phyloP scores from a whole-genome alignment of 2,113 vertebrate species.

The Siniperca chuatsi region DNA sequence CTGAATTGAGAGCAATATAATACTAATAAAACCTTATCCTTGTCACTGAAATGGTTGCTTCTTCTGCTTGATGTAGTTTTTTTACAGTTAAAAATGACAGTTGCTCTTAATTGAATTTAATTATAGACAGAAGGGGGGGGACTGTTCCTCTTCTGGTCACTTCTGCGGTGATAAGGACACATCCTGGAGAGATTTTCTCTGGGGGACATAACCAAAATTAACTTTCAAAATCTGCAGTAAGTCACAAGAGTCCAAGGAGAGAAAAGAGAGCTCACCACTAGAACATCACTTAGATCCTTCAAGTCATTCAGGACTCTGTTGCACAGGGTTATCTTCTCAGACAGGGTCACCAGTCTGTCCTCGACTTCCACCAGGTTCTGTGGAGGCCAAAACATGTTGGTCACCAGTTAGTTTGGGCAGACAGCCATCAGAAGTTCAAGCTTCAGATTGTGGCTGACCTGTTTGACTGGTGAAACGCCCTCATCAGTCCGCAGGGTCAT shows the following conservation, averaged over 20 bases:
- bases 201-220: slow-evolving; percentile 5
- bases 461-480: neutral
- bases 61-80: neutral
- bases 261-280: slow-evolving; percentile 62
- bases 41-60: slow-evolving; percentile 78
- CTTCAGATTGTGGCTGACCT: slow-evolving; percentile 32
- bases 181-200: slow-evolving; percentile 72
- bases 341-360: slow-evolving; percentile 28
- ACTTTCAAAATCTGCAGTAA: accelerated
- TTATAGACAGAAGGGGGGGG: neutral
- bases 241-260: accelerated
- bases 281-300: slow-evolving; percentile 41
- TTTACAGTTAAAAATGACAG: neutral
- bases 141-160: slow-evolving; percentile 8
- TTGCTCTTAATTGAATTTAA: slow-evolving; percentile 17
- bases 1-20: slow-evolving; percentile 98
- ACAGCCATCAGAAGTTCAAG: accelerated
- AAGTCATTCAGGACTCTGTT: slow-evolving; percentile 70
- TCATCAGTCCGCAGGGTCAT: neutral
- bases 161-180: slow-evolving; percentile 23
- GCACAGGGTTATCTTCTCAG: slow-evolving; percentile 64
- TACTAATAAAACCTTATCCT: slow-evolving; percentile 93
- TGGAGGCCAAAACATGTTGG: too few relatives aligned
- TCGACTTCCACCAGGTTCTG: slow-evolving; percentile 45
- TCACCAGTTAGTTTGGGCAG: too few relatives aligned